Evolutionary conservation across 1,140 invertebrate genomes (phyloP).

Genomic region (Rhyacophila brunnea): DNA sequence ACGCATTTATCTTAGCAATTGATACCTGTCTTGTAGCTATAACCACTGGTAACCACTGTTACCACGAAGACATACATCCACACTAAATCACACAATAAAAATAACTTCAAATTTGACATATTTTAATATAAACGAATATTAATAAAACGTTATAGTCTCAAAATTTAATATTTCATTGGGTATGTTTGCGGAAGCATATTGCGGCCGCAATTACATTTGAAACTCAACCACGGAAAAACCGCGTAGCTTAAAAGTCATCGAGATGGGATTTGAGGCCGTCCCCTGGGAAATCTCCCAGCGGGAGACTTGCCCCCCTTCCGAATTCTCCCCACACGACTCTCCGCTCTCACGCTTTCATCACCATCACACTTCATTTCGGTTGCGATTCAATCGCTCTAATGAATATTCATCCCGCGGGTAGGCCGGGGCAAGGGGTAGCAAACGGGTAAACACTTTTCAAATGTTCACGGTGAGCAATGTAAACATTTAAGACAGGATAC

Average conservation of each 20-base stretch:
- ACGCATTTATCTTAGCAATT: too few relatives aligned
- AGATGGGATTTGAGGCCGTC: slow-evolving; percentile 6
- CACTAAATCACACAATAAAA: too few relatives aligned
- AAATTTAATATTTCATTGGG: too few relatives aligned
- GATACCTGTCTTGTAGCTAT: too few relatives aligned
- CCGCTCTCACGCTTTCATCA: slow-evolving; percentile 31
- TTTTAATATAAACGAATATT: too few relatives aligned
- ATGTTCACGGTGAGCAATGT: slow-evolving; percentile 24
- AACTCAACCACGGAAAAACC: slow-evolving; percentile 26
- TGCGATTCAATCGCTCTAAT: slow-evolving; percentile 36
- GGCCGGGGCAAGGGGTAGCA: not conserved
- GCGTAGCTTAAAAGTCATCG: slow-evolving; percentile 31
- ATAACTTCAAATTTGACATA: too few relatives aligned
- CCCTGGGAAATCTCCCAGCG: slow-evolving; percentile 30
- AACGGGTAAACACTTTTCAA: slow-evolving; percentile 31
- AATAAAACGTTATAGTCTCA: too few relatives aligned
- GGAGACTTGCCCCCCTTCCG: slow-evolving; percentile 13
- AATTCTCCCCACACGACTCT: slow-evolving; percentile 4
- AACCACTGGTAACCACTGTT: too few relatives aligned
- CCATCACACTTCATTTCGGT: slow-evolving; percentile 36
- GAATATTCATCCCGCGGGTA: slow-evolving; percentile 31
- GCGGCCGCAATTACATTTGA: slow-evolving; percentile 32
- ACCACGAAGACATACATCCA: too few relatives aligned
- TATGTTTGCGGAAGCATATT: too few relatives aligned
- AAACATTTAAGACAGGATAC: slow-evolving; percentile 23